These are phyloP conservation scores for Rostratula benghalensis DNA, from an alignment of 2,113 vertebrate species.

Conservation along the genomic window DNA sequence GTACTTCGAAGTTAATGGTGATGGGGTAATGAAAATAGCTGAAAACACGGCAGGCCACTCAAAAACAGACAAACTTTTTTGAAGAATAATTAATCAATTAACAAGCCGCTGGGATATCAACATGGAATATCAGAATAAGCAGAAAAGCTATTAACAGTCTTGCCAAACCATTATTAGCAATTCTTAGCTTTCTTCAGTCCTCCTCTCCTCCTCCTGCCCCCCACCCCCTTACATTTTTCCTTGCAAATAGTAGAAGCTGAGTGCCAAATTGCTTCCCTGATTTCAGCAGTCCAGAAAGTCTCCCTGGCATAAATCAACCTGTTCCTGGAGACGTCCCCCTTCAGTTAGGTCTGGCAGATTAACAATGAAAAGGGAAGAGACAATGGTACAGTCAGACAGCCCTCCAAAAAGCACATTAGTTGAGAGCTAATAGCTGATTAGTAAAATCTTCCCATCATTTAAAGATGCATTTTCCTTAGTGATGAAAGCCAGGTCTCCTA, in stretches of 20 bases:
- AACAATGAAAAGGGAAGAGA: conserved; percentile 14
- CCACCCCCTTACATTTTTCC: background rate
- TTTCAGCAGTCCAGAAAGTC: background rate
- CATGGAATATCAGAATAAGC: background rate
- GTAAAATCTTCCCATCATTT: conserved; percentile 28
- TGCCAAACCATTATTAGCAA: background rate
- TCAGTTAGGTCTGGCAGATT: conserved; percentile 1
- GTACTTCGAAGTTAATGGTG: conserved; percentile 44
- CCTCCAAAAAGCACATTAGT: background rate
- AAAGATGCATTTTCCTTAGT: conserved; percentile 30
- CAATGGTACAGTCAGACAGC: conserved; percentile 4
- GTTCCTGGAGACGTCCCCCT: background rate
- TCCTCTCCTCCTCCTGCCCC: background rate
- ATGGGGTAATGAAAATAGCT: conserved; percentile 27
- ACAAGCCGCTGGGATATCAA: background rate
- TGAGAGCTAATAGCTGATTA: conserved; percentile 43
- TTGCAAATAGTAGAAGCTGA: background rate
- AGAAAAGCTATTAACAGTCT: background rate
- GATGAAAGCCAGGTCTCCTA: conserved; percentile 44
- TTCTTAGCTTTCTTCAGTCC: conserved; percentile 3
- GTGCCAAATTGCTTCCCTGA: background rate
- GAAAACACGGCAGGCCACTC: conserved; percentile 1
- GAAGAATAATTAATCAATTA: conserved; percentile 47
- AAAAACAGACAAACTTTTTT: conserved; percentile 34
- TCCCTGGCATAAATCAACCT: conserved; percentile 40